A percentile compares a stretch with the other conserved stretches of the same genome.
Evolutionary conservation across 2,888 invertebrate species (phyloP).

Genomic region (Hoplodrina ambigua): DNA sequence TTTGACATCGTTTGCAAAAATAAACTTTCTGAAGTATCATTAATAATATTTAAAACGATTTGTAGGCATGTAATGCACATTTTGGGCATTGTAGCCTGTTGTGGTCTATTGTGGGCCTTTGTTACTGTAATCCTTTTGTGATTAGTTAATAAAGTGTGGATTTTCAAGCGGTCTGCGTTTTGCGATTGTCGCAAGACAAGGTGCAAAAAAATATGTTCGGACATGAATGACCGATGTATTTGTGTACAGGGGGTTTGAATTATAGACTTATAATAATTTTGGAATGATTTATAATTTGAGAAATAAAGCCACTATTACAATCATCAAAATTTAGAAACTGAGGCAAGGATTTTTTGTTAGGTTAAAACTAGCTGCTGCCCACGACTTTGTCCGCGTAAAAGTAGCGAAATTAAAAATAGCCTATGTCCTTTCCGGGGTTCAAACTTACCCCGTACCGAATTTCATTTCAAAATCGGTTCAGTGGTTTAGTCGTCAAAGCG

Average conservation of each 20-base stretch:
- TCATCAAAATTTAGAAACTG: background rate
- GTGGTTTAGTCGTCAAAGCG: too few relatives aligned
- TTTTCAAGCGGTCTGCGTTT: constrained; percentile 75
- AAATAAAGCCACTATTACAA: background rate
- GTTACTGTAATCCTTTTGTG: constrained; percentile 78
- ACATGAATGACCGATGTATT: constrained; percentile 82
- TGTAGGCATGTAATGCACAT: constrained; percentile 67
- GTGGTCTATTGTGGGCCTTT: constrained; percentile 58
- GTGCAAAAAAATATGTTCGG: constrained; percentile 80
- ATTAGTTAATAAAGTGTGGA: constrained; percentile 76
- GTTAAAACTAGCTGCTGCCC: background rate
- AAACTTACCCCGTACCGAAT: too few relatives aligned
- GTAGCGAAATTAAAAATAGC: too few relatives aligned
- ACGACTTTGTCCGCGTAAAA: too few relatives aligned
- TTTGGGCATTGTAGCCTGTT: constrained; percentile 42
- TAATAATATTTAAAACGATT: constrained; percentile 65
- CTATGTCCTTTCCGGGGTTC: too few relatives aligned
- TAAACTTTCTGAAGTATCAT: constrained; percentile 60
- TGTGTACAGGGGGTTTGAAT: constrained; percentile 70
- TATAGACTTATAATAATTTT: background rate
- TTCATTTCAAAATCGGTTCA: too few relatives aligned
- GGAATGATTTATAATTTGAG: background rate
- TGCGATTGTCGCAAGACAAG: constrained; percentile 74
- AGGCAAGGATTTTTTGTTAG: background rate
- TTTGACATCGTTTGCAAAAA: constrained; percentile 59